A percentile compares a stretch with the other conserved stretches of the same genome.
These are phyloP conservation scores for Champsocephalus esox DNA, from an alignment of 2,797 vertebrate genomes.

Conservation along the genomic window DNA sequence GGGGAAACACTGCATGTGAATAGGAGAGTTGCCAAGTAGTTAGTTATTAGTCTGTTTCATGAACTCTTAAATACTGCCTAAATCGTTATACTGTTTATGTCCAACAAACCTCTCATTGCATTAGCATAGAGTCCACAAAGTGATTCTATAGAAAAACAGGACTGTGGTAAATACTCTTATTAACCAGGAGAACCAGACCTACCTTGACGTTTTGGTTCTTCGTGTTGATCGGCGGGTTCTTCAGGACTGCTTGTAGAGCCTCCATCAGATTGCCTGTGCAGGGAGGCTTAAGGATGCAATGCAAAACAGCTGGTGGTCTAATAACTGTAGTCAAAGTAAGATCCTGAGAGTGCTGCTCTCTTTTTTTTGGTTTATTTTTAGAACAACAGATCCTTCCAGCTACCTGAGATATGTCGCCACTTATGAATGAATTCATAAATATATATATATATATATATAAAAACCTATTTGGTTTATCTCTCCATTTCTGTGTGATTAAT, in stretches of 20 bases:
- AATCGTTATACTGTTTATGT: not conserved
- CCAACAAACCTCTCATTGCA: not conserved
- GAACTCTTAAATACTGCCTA: not conserved
- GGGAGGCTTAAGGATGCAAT: constrained; percentile 84
- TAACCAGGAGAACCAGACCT: constrained; percentile 6
- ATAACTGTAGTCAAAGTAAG: not conserved
- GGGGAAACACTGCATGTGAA: not conserved
- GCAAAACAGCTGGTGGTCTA: not conserved
- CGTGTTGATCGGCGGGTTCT: constrained; percentile 98
- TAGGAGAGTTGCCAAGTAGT: not conserved
- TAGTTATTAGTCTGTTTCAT: not conserved
- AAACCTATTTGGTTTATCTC: no score
- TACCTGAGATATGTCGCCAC: no score
- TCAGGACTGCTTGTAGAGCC: constrained; percentile 94
- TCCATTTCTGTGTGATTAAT: no score
- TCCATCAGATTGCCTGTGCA: constrained; percentile 94
- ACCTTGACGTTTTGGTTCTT: constrained; percentile 98
- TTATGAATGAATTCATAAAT: no score
- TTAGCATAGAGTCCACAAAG: not conserved
- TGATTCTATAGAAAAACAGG: not conserved
- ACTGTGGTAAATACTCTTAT: not conserved
- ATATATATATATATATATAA: no score
- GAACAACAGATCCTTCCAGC: no score
- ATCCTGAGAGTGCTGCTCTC: not conserved
- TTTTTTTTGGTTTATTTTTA: no score